These are phyloP conservation scores for Heteromurus nitidus DNA, from an alignment of 2,888 invertebrate species.

Conservation along the genomic window DNA sequence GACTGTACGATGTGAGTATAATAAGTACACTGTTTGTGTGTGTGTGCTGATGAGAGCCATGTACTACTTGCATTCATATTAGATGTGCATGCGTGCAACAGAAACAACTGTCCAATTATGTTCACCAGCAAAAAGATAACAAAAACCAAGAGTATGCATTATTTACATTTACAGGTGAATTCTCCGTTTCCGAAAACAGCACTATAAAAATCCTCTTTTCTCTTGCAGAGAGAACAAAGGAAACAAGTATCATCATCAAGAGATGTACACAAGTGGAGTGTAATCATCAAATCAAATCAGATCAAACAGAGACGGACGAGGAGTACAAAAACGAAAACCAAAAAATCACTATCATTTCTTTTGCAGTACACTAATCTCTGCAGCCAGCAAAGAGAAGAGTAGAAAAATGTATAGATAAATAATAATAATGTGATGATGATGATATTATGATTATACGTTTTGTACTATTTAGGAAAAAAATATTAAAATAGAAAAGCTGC, in stretches of 20 bases:
- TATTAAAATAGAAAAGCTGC: slow-evolving; percentile 49
- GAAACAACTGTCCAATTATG: background rate
- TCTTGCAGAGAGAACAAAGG: slow-evolving; percentile 51
- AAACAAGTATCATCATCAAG: slow-evolving; percentile 43
- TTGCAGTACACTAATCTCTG: slow-evolving; percentile 43
- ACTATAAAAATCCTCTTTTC: slow-evolving; percentile 16
- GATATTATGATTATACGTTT: slow-evolving; percentile 64
- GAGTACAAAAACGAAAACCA: slow-evolving; percentile 27
- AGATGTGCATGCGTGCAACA: slow-evolving; percentile 8
- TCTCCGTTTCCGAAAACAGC: too few species aligned
- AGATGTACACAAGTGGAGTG: slow-evolving; percentile 18
- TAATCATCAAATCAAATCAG: slow-evolving; percentile 64
- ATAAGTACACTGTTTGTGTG: too few species aligned
- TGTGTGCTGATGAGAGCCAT: background rate
- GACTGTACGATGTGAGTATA: background rate
- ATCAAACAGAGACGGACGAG: slow-evolving; percentile 54
- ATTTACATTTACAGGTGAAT: too few species aligned
- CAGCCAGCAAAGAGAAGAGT: slow-evolving; percentile 9
- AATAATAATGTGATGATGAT: slow-evolving; percentile 61
- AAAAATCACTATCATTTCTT: slow-evolving; percentile 47
- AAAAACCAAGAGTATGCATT: background rate
- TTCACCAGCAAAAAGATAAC: background rate
- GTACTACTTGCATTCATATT: background rate
- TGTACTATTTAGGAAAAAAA: slow-evolving; percentile 53
- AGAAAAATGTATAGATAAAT: slow-evolving; percentile 50